These are phyloP conservation scores for Mus pahari DNA, from an alignment of 2,113 vertebrate genomes.

Conservation along the genomic window DNA sequence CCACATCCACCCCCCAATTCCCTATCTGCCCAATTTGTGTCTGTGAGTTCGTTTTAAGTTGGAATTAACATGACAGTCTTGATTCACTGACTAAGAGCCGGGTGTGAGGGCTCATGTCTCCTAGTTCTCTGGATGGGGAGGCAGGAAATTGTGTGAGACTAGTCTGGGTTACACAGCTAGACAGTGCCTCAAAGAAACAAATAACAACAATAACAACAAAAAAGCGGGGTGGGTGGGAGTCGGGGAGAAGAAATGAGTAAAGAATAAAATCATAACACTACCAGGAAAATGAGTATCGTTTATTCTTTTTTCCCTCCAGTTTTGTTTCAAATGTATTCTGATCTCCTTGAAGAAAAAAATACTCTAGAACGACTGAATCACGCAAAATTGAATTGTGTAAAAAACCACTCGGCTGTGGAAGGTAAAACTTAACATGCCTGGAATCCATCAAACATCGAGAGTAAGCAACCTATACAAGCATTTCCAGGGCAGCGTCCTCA, in stretches of 20 bases:
- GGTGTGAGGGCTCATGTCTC: not conserved
- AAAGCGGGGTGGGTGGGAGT: not conserved
- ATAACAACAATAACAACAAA: not conserved
- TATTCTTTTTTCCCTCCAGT: constrained; percentile 56
- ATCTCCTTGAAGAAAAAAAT: constrained; percentile 59
- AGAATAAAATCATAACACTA: not conserved
- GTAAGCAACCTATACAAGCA: not conserved
- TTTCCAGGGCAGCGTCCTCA: not conserved
- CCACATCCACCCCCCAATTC: too few species aligned
- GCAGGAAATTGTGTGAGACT: too few species aligned
- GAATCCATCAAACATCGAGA: not conserved
- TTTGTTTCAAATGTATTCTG: constrained; percentile 70
- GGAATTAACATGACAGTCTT: not conserved
- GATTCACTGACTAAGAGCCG: not conserved
- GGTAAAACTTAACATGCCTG: constrained; percentile 64
- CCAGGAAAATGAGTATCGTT: constrained; percentile 49
- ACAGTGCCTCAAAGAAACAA: not conserved
- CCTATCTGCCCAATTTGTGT: not conserved
- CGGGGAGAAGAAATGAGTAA: not conserved
- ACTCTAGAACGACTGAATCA: not conserved
- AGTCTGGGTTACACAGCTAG: not conserved
- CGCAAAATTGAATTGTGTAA: constrained; percentile 51
- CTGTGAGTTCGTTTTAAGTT: not conserved
- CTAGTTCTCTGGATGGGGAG: not conserved
- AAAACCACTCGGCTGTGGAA: not conserved